Evolutionary conservation across 30 jellyfish, hydroid and myxozoan species (phyloP).

Genomic region (Sanderia malayensis): DNA sequence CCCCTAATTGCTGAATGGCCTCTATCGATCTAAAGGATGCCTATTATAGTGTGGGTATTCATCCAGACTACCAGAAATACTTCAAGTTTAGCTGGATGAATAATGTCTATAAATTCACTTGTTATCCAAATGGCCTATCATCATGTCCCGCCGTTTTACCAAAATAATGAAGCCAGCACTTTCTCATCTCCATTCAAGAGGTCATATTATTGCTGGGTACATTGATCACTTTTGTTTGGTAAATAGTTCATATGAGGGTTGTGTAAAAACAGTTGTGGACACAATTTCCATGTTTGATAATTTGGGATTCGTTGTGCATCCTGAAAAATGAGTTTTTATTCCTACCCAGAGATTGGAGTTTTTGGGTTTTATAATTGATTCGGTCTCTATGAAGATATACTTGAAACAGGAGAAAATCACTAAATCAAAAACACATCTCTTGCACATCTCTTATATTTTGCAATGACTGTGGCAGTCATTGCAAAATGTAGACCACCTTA

Average conservation of each 20-base stretch:
- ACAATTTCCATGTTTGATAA: neutral
- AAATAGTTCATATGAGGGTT: neutral
- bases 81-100: slow-evolving; percentile 4
- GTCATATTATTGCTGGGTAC: neutral
- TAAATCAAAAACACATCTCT: neutral
- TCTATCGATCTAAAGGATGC: too few species aligned
- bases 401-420: neutral
- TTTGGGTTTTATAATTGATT: slow-evolving; percentile 3
- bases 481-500: neutral
- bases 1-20: slow-evolving; percentile 19
- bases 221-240: neutral
- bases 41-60: slow-evolving; percentile 15
- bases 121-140: slow-evolving; percentile 9
- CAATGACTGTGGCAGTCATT: too few species aligned
- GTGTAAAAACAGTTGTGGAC: neutral
- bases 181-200: neutral
- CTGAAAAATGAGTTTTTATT: neutral
- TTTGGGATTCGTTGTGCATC: slow-evolving; percentile 16
- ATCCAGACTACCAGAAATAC: slow-evolving; percentile 5
- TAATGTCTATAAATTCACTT: neutral
- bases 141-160: slow-evolving; percentile 18
- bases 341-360: neutral
- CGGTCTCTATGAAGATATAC: neutral
- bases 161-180: slow-evolving; percentile 17
- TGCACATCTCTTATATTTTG: too few species aligned